phyloP scores from a whole-genome alignment of 2,113 vertebrate genomes.

The Orthochromis indermauri region DNA sequence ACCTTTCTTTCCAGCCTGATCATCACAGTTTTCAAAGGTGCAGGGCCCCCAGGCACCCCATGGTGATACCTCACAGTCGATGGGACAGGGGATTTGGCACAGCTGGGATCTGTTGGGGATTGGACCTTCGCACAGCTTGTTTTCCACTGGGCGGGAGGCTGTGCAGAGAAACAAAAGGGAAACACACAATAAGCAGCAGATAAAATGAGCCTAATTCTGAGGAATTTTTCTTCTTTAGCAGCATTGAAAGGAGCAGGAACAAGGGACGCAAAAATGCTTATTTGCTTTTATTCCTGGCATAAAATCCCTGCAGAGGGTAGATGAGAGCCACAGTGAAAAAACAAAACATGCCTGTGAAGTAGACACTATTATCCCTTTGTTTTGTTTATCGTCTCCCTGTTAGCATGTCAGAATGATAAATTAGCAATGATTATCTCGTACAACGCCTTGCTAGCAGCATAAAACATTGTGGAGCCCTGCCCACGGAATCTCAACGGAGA shows the following conservation, averaged over 20 bases:
- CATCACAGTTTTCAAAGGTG: conserved; percentile 92
- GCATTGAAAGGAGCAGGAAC: neutral
- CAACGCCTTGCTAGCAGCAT: conserved; percentile 15
- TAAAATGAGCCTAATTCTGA: neutral
- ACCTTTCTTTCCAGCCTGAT: conserved; percentile 92
- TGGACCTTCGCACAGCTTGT: conserved; percentile 74
- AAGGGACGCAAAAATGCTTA: neutral
- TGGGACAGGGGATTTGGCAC: conserved; percentile 88
- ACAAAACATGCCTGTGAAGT: neutral
- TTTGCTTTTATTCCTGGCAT: conserved; percentile 17
- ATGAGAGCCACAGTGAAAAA: neutral
- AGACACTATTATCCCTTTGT: conserved; percentile 24
- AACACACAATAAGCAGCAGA: neutral
- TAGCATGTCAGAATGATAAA: conserved; percentile 55
- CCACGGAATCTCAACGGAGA: neutral
- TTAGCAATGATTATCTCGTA: conserved; percentile 35
- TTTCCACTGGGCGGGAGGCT: conserved; percentile 88
- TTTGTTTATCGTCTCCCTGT: conserved; percentile 36
- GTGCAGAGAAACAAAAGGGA: neutral
- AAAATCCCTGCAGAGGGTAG: conserved; percentile 5
- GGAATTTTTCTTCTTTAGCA: neutral
- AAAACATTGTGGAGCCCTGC: conserved; percentile 12
- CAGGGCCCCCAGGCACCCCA: conserved; percentile 97
- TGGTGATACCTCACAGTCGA: conserved; percentile 85
- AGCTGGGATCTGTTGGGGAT: conserved; percentile 85